A percentile compares a stretch with the other conserved stretches of the same genome.
phyloP scores from a whole-genome alignment of 2,888 invertebrate species.

The Stenotaenia linearis region DNA sequence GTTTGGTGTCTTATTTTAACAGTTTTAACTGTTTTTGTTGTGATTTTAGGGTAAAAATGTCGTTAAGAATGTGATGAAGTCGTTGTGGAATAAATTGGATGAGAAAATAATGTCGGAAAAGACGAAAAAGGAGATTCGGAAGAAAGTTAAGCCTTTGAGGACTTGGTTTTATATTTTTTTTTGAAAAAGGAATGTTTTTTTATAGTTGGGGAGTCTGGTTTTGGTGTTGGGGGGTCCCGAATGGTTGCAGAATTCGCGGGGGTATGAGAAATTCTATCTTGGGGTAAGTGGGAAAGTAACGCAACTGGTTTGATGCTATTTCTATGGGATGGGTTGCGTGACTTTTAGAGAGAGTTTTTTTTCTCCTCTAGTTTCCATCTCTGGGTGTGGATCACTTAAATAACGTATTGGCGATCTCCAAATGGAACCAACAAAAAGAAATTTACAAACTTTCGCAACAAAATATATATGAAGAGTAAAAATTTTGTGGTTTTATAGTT shows the following conservation, averaged over 20 bases:
- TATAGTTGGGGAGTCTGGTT: too few species aligned
- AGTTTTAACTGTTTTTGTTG: too few species aligned
- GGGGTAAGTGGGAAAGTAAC: neutral
- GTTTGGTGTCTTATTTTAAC: neutral
- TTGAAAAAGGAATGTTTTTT: too few species aligned
- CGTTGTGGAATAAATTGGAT: neutral
- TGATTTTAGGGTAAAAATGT: neutral
- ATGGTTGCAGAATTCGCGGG: neutral
- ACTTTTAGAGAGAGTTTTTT: neutral
- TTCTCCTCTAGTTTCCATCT: neutral
- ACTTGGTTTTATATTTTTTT: too few species aligned
- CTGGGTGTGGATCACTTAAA: neutral
- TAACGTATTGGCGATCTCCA: neutral
- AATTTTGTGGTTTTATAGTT: neutral
- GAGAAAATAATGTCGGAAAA: neutral
- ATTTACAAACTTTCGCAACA: neutral
- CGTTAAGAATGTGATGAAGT: neutral
- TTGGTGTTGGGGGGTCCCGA: neutral
- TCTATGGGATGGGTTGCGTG: too few species aligned
- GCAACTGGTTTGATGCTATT: too few species aligned
- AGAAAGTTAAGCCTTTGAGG: neutral
- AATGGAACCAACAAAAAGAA: neutral
- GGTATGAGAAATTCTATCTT: neutral
- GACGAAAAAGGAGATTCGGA: neutral
- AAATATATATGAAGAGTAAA: neutral